phyloP scores from a whole-genome alignment of 2,113 vertebrate genomes.

The Motacilla tschutschensis region DNA sequence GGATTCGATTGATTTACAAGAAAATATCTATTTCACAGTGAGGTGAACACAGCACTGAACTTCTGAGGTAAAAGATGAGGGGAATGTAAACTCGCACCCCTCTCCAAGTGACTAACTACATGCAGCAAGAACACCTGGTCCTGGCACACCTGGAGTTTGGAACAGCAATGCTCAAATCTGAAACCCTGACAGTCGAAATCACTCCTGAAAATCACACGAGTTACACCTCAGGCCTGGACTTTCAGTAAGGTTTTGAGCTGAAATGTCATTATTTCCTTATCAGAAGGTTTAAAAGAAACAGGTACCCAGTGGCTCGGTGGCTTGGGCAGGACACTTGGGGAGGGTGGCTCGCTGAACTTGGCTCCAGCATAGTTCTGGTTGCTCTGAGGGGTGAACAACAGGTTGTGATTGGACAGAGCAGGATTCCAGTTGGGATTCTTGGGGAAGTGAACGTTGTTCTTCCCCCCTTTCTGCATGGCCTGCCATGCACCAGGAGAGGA shows the following conservation, averaged over 20 bases:
- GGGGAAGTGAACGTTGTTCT: constrained; percentile 76
- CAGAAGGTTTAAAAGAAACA: constrained; percentile 86
- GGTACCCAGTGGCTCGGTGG: constrained; percentile 96
- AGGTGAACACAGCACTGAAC: constrained; percentile 72
- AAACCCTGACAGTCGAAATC: constrained; percentile 26
- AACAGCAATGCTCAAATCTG: neutral
- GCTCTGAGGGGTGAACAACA: constrained; percentile 82
- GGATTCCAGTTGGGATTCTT: constrained; percentile 85
- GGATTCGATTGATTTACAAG: neutral
- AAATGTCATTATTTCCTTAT: constrained; percentile 94
- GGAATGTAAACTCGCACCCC: neutral
- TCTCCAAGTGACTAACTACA: neutral
- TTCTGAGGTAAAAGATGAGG: neutral
- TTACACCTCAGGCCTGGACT: constrained; percentile 87
- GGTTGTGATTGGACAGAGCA: constrained; percentile 75
- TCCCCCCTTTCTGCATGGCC: constrained; percentile 85
- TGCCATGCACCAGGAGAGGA: constrained; percentile 84
- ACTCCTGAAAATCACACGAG: neutral
- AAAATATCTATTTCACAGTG: constrained; percentile 55
- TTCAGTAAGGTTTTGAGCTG: constrained; percentile 97
- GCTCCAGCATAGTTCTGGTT: constrained; percentile 93
- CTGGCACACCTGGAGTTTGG: neutral
- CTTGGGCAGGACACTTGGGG: constrained; percentile 93
- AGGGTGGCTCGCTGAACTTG: constrained; percentile 96
- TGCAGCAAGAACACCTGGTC: constrained; percentile 3